A percentile compares a stretch with the other conserved stretches of the same genome.
Conservation (phyloP, 1,140 invertebrate species). For the Vanessa tameamea region DNA sequence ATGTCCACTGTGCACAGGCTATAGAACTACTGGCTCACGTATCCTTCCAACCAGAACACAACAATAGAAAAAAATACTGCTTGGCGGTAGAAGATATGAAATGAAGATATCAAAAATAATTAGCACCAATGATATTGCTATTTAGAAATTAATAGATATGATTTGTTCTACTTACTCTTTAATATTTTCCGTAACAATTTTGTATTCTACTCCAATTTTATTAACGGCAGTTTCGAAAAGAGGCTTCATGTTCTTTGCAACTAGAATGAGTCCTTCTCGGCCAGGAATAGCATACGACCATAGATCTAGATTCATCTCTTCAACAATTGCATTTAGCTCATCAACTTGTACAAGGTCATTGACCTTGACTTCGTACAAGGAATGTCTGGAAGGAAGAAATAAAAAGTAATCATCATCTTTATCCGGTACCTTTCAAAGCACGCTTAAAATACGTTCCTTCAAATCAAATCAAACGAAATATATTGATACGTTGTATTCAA, state of each 20-base stretch:
- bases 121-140: too few species aligned
- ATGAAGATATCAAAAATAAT: too few species aligned
- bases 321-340: constrained; percentile 1
- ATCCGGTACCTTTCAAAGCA: not conserved
- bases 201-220: constrained; percentile 23
- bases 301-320: constrained; percentile 24
- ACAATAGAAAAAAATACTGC: too few species aligned
- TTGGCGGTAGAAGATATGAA: too few species aligned
- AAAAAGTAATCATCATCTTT: not conserved
- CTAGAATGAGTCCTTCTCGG: constrained; percentile 30
- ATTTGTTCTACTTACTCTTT: constrained; percentile 40
- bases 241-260: constrained; percentile 32
- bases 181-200: constrained; percentile 40
- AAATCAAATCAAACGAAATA: too few species aligned
- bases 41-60: too few species aligned
- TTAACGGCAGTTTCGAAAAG: constrained; percentile 35
- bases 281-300: constrained; percentile 25
- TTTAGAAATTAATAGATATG: not conserved
- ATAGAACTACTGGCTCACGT: too few species aligned
- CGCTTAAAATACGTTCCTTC: too few species aligned
- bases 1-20: too few species aligned
- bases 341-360: not conserved
- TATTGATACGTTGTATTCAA: too few species aligned
- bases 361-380: constrained; percentile 33
- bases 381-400: constrained; percentile 24